Evolutionary conservation across 1,140 invertebrate genomes (phyloP).

Genomic region (Heliconius congener): DNA sequence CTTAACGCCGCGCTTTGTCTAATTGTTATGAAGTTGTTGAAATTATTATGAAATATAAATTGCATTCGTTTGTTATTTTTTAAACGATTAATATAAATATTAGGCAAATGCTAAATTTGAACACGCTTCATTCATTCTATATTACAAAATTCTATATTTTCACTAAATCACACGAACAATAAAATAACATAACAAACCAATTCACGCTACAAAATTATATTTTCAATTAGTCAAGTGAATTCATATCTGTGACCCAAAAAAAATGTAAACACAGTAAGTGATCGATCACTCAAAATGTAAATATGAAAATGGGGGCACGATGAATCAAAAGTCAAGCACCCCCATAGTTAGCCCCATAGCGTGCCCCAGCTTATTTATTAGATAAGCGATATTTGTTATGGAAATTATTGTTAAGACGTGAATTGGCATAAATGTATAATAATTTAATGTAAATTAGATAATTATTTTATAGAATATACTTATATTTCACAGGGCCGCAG

Average conservation of each 20-base stretch:
- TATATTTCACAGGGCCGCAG: too few species aligned
- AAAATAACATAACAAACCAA: too few species aligned
- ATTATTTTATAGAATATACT: not conserved
- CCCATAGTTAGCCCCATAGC: constrained; percentile 10
- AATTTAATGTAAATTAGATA: not conserved
- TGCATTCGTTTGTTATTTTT: too few species aligned
- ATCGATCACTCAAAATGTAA: constrained; percentile 34
- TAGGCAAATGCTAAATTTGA: too few species aligned
- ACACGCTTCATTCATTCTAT: too few species aligned
- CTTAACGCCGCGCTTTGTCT: not conserved
- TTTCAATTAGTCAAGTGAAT: constrained; percentile 22
- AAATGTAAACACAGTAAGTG: constrained; percentile 29
- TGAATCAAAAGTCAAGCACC: constrained; percentile 24
- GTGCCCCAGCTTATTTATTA: constrained; percentile 12
- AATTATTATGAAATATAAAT: too few species aligned
- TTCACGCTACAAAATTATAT: not conserved
- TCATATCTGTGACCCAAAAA: constrained; percentile 35
- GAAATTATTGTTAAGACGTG: not conserved
- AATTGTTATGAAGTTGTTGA: too few species aligned
- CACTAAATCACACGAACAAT: not conserved
- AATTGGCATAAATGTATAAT: constrained; percentile 13
- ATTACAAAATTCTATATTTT: not conserved
- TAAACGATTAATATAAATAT: too few species aligned
- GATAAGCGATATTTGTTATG: constrained; percentile 2
- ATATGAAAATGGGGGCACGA: not conserved